These are phyloP conservation scores for Ceratina australensis DNA, from an alignment of 1,140 invertebrate species.

Conservation along the genomic window DNA sequence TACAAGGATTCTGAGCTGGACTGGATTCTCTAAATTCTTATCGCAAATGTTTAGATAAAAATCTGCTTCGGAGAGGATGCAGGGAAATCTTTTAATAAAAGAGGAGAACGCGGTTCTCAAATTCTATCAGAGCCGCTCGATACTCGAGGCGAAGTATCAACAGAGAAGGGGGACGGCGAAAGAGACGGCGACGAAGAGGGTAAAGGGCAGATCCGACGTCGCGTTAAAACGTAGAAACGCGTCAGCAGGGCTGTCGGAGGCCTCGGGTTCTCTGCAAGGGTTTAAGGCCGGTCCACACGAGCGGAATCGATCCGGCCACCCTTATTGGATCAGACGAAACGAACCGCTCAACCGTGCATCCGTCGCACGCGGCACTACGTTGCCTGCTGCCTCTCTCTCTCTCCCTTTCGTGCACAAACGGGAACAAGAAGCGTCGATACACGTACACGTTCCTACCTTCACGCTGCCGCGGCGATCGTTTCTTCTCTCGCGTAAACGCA, in stretches of 20 bases:
- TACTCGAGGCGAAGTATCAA: not conserved
- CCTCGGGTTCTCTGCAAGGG: constrained; percentile 18
- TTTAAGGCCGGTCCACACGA: constrained; percentile 41
- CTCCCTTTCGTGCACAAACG: not conserved
- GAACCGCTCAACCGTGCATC: constrained; percentile 33
- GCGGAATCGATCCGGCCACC: constrained; percentile 31
- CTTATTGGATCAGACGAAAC: constrained; percentile 44
- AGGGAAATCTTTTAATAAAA: no score
- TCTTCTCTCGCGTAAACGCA: no score
- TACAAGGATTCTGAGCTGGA: no score
- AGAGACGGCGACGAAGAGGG: not conserved
- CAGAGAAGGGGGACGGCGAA: not conserved
- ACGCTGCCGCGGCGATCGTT: not conserved
- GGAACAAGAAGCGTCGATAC: not conserved
- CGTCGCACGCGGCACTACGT: constrained; percentile 16
- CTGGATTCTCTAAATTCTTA: no score
- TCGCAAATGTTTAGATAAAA: no score
- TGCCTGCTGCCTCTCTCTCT: no score
- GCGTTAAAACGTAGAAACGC: constrained; percentile 32
- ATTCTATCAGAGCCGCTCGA: not conserved
- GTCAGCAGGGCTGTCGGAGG: not conserved
- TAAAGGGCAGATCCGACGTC: not conserved
- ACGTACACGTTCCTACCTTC: not conserved
- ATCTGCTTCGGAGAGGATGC: no score
- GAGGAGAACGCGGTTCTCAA: not conserved